Base-by-base conservation (phyloP, 2,797 vertebrate genomes). In the Enteromius thamalakanensis region DNA sequence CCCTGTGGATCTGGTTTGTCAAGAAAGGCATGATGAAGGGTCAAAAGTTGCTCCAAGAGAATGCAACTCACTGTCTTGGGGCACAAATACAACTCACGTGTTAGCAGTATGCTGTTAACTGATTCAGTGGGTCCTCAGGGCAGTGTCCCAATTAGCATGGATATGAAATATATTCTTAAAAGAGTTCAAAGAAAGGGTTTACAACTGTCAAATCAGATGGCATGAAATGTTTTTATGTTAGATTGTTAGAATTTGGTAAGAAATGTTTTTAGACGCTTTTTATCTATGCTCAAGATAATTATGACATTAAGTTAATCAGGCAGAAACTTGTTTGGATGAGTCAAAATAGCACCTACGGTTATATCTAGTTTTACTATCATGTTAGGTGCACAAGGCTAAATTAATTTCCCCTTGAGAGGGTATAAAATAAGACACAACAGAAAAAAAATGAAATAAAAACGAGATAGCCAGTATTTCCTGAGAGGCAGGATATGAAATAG, bases 271-370 rank as follows among this genome's bases (percentile, higher is more conserved):
- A 58, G 19, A 78, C 10, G 2, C 14, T 23, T 82, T 82, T 45
- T n/a, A 45, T 82, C 6, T 76, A 21, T 76, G n/a, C n/a, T 10
- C 47, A 55, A 29, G 60, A 67, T 68, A 67, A 67, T 42, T 75
- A 60, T 76, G 62, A 82, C 47, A 76, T 76, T 55, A 37, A 79
- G 62, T 67, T 79, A 79, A 79, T 79, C 60, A 82, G 71, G 60
- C 71, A 75, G 71, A 75, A 53, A 53, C 45, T 82, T 53, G 29
- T 75, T 82, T 23, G 45, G 60, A 53, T 75, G 58, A 81, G 69
- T 76, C 71, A 76, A 82, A 67, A 76, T 75, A 67, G 7, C 47
- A 76, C 62, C 60, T 42, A 8, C 29, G 71, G 80, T 82, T 68
- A 67, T 40, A 75, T 67, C 58, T 76, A 76, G 45, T 45, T 82